These are phyloP conservation scores for Drosophila atroscutellata DNA, from an alignment of 2,888 invertebrate species.

Conservation along the genomic window DNA sequence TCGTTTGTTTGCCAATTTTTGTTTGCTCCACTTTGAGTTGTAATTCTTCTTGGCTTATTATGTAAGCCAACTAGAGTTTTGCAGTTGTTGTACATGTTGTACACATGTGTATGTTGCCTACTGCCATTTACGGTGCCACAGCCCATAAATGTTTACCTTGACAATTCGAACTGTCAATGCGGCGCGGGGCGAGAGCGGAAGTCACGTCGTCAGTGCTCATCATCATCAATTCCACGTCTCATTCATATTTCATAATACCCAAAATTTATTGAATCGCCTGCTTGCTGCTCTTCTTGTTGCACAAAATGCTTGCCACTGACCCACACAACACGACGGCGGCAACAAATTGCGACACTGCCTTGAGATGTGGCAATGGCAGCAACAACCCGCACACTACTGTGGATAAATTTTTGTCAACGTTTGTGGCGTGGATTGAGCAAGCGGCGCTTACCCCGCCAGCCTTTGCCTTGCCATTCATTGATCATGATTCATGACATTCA, in stretches of 20 bases:
- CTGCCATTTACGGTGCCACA: slow-evolving; percentile 50
- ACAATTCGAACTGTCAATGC: slow-evolving; percentile 62
- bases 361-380: slow-evolving; percentile 41
- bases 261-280: slow-evolving; percentile 43
- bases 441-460: slow-evolving; percentile 53
- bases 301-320: slow-evolving; percentile 71
- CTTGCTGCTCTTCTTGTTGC: slow-evolving; percentile 28
- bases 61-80: slow-evolving; percentile 41
- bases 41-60: slow-evolving; percentile 57
- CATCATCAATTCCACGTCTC: slow-evolving; percentile 59
- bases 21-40: slow-evolving; percentile 64
- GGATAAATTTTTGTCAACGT: slow-evolving; percentile 70
- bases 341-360: slow-evolving; percentile 59
- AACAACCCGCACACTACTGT: slow-evolving; percentile 37
- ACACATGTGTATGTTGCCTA: slow-evolving; percentile 28
- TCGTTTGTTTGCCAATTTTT: slow-evolving; percentile 66
- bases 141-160: slow-evolving; percentile 62
- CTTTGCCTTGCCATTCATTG: slow-evolving; percentile 64
- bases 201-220: slow-evolving; percentile 15
- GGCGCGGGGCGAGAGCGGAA: slow-evolving; percentile 5
- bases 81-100: slow-evolving; percentile 28
- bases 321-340: slow-evolving; percentile 56
- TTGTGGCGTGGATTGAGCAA: slow-evolving; percentile 59
- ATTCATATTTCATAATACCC: slow-evolving; percentile 56
- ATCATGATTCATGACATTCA: slow-evolving; percentile 83